These are phyloP conservation scores for Gnathonemus echidnorhynchus DNA, from an alignment of 2,113 vertebrate species.

Conservation along the genomic window DNA sequence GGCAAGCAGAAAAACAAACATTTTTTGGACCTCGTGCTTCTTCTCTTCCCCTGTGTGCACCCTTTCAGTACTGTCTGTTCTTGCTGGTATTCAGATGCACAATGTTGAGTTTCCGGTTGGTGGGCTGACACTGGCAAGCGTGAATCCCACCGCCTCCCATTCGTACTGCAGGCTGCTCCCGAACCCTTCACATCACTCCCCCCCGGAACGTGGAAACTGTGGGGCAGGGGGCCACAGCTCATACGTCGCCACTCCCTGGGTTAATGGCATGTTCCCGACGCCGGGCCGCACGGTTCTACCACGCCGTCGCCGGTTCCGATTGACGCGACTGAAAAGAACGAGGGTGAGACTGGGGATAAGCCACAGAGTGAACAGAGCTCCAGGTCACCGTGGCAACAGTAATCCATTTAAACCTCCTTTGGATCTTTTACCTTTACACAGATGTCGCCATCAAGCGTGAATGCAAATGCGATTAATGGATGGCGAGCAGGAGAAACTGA, in stretches of 20 bases:
- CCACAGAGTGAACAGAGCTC: not conserved
- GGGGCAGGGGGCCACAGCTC: not conserved
- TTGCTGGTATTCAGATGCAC: not conserved
- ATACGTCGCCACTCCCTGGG: not conserved
- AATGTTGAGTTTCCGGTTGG: not conserved
- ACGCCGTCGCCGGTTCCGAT: not conserved
- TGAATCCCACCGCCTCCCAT: not conserved
- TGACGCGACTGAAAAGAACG: not conserved
- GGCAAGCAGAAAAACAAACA: not conserved
- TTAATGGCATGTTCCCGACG: not conserved
- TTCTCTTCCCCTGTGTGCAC: not conserved
- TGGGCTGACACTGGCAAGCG: not conserved
- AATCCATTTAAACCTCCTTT: not conserved
- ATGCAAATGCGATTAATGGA: not conserved
- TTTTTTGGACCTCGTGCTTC: not conserved
- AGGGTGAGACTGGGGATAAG: not conserved
- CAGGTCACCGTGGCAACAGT: conserved; percentile 11
- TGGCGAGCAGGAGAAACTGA: not conserved
- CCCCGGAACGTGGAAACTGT: not conserved
- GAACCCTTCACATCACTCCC: not conserved
- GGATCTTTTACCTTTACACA: not conserved
- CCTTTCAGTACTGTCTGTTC: not conserved
- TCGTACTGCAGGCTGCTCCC: not conserved
- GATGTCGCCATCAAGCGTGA: not conserved
- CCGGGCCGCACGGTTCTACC: not conserved